phyloP scores from a whole-genome alignment of 2,888 invertebrate species.

The Embidobia sp. region DNA sequence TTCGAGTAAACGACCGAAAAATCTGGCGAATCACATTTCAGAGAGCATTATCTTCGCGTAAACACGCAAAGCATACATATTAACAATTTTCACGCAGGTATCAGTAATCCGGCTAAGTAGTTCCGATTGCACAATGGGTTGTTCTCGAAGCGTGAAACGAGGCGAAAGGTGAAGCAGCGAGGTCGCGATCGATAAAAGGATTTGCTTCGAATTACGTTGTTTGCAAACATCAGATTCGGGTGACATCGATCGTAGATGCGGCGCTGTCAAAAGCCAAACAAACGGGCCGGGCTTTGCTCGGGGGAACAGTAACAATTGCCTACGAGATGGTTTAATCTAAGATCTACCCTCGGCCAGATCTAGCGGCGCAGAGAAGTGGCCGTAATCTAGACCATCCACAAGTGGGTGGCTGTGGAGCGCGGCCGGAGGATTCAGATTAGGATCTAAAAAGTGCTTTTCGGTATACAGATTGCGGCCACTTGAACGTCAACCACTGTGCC shows the following conservation, averaged over 20 bases:
- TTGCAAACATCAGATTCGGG: conserved; percentile 71
- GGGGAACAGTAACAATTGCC: conserved; percentile 60
- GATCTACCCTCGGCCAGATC: conserved; percentile 64
- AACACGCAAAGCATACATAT: conserved; percentile 29
- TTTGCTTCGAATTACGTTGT: conserved; percentile 75
- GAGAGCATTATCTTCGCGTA: conserved; percentile 14
- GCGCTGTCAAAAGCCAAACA: conserved; percentile 63
- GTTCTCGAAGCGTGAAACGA: conserved; percentile 38
- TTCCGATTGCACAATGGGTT: conserved; percentile 32
- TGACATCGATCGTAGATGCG: conserved; percentile 52
- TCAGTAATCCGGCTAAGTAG: conserved; percentile 52
- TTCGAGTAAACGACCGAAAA: conserved; percentile 14
- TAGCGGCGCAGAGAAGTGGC: conserved; percentile 26
- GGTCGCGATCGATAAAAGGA: conserved; percentile 55
- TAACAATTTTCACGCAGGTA: conserved; percentile 53
- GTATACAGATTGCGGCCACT: conserved; percentile 51
- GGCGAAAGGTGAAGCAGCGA: conserved; percentile 14
- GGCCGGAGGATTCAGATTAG: conserved; percentile 47
- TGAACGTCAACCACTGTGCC: conserved; percentile 48
- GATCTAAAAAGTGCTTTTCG: conserved; percentile 39
- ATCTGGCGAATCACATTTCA: conserved; percentile 35
- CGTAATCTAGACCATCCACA: conserved; percentile 51
- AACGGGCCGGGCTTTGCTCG: conserved; percentile 26
- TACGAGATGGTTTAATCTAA: conserved; percentile 36
- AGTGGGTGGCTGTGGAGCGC: conserved; percentile 52